Conservation (phyloP, 37 sponge, comb jelly and placozoan genomes). For the Haliclona indistincta region DNA sequence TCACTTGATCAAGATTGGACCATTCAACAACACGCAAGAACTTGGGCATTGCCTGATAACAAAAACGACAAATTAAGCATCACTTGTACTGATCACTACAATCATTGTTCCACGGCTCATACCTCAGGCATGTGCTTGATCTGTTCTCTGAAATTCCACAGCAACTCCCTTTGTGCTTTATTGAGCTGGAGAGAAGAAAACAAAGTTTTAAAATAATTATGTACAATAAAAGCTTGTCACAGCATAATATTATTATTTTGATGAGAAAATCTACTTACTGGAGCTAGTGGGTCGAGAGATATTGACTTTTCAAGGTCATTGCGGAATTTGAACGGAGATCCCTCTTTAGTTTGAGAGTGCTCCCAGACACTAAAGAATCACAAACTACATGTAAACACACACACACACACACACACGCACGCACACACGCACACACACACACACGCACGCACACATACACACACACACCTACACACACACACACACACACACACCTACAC, state of each 20-base stretch:
- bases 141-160: constrained; percentile 61
- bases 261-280: background rate
- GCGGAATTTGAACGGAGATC: constrained; percentile 14
- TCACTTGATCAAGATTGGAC: constrained; percentile 74
- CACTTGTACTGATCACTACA: no score
- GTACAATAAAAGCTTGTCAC: background rate
- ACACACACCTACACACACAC: no score
- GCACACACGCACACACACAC: no score
- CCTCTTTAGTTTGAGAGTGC: background rate
- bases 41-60: constrained; percentile 75
- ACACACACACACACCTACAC: no score
- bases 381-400: no score
- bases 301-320: constrained; percentile 56
- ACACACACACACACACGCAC: no score
- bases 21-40: constrained; percentile 84
- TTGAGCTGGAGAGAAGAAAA: constrained; percentile 30
- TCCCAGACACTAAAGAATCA: no score
- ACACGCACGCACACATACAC: no score
- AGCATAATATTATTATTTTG: background rate
- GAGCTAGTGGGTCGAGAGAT: constrained; percentile 37
- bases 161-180: constrained; percentile 60
- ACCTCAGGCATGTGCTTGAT: constrained; percentile 59
- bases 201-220: background rate
- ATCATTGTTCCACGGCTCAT: background rate
- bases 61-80: background rate